Percentiles rank a stretch among this genome's conserved stretches.
These are phyloP conservation scores for Malthinus flaveolus DNA, from an alignment of 2,888 invertebrate species.

Conservation along the genomic window DNA sequence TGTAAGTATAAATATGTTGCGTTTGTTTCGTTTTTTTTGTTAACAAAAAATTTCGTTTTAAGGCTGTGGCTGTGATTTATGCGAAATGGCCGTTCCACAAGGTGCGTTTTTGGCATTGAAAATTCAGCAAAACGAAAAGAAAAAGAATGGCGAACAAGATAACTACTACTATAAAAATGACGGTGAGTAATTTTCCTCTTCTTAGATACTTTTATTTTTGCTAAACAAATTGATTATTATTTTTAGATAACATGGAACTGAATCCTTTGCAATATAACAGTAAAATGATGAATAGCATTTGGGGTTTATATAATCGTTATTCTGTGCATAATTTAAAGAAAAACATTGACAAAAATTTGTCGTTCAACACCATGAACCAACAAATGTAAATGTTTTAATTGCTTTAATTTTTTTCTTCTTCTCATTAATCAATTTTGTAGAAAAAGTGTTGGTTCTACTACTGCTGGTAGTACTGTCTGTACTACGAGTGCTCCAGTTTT, in stretches of 20 bases:
- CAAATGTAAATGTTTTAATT: slow-evolving; percentile 31
- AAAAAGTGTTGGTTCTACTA: slow-evolving; percentile 27
- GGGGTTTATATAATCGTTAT: slow-evolving; percentile 88
- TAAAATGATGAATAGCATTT: slow-evolving; percentile 88
- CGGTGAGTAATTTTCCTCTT: slow-evolving; percentile 29
- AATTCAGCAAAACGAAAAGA: slow-evolving; percentile 65
- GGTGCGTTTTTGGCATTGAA: slow-evolving; percentile 74
- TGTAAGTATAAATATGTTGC: slow-evolving; percentile 8
- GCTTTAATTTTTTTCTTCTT: slow-evolving; percentile 5
- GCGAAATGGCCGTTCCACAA: slow-evolving; percentile 73
- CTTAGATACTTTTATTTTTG: no score
- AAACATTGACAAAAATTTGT: slow-evolving; percentile 62
- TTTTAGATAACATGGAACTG: slow-evolving; percentile 14
- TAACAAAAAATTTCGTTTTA: slow-evolving; percentile 18
- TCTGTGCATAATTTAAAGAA: slow-evolving; percentile 88
- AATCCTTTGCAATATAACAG: slow-evolving; percentile 76
- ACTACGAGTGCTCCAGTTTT: neutral
- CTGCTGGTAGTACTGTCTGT: slow-evolving; percentile 8
- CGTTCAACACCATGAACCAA: slow-evolving; percentile 28
- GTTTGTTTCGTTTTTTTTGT: neutral
- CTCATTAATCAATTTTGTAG: slow-evolving; percentile 12
- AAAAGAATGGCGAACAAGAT: slow-evolving; percentile 59
- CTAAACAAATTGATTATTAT: neutral
- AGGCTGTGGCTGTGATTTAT: slow-evolving; percentile 51
- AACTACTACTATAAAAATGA: slow-evolving; percentile 36